Percentiles rank a stretch among this genome's conserved stretches.
phyloP scores from a whole-genome alignment of 92 coral and sea anemone species.

The Palythoa caribaeorum region DNA sequence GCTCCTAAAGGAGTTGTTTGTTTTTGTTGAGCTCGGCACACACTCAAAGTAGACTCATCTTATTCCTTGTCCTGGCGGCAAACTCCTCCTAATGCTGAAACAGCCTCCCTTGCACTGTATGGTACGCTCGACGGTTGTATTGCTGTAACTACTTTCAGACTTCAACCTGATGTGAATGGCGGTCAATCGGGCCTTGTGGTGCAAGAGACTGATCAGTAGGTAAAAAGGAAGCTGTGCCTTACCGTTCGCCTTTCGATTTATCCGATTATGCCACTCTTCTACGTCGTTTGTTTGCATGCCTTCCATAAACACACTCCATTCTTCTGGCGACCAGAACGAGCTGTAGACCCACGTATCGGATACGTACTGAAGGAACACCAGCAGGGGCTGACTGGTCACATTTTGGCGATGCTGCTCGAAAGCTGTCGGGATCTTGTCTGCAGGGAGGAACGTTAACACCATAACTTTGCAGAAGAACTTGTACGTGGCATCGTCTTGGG shows the following conservation, averaged over 20 bases:
- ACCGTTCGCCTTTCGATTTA: not conserved
- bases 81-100: constrained; percentile 4
- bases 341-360: constrained; percentile 3
- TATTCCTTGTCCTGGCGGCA: not conserved
- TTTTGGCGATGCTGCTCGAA: not conserved
- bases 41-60: not conserved
- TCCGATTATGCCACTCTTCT: not conserved
- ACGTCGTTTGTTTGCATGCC: not conserved
- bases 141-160: not conserved
- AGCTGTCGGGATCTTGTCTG: not conserved
- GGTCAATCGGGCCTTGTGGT: not conserved
- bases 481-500: not conserved
- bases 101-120: constrained; percentile 1
- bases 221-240: not conserved
- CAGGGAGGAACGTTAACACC: constrained; percentile 1
- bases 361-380: not conserved
- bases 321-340: constrained; percentile 9
- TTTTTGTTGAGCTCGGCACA: constrained; percentile 8
- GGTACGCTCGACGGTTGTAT: not conserved
- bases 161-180: not conserved
- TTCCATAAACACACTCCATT: not conserved
- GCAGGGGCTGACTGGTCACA: constrained; percentile 17
- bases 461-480: not conserved
- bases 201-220: constrained; percentile 5
- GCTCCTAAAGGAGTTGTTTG: constrained; percentile 16